Evolutionary conservation across 2,113 vertebrate genomes (phyloP), one percentile per base, ranked within the genome.

Genomic region (Reinhardtius hippoglossoides): DNA sequence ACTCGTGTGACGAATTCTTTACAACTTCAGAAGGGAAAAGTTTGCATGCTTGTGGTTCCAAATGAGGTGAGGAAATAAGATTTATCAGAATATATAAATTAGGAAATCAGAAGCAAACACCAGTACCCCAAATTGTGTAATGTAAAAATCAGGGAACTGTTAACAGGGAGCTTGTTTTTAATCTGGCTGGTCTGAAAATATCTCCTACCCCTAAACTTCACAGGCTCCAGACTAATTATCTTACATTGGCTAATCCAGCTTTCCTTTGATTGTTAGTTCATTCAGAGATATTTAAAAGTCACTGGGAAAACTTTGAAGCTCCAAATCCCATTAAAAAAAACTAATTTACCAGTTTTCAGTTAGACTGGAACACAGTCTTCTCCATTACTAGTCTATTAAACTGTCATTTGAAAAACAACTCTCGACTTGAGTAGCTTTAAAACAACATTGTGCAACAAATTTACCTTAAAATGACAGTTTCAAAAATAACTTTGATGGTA

Each of bases 61-160:
- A 85, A 74, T n/a, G 24, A 72, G 9, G 14, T 40, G 21, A 13
- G 7, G 60, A 46, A 72, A 67, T n/a, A 9, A 24, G 8, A 44
- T 59, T 42, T 14, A 62, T 50, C 5, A 40, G 24, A 9, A 66
- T 23, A 14, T 2, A 64, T 56, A 3, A n/a, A 65, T 40, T 44
- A 50, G 24, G 12, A 40, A 37, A 44, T 60, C 3, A 16, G 12
- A 61, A 42, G 4, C 16, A 56, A 63, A 56, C 24, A 48, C 31
- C 16, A 61, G 63, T 14, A 18, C 46, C 46, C 46, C 1, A 44
- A 75, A 64, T 35, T 3, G 15, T 10, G 9, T 0, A 13, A 4
- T 14, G 9, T 48, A 57, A 63, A 23, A 56, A 71, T 16, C 9
- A 24, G 21, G 15, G n/a, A 55, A 15, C 9, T 37, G 55, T 15